These are phyloP conservation scores for Cephus spinipes DNA, from an alignment of 2,888 invertebrate species.

Conservation along the genomic window DNA sequence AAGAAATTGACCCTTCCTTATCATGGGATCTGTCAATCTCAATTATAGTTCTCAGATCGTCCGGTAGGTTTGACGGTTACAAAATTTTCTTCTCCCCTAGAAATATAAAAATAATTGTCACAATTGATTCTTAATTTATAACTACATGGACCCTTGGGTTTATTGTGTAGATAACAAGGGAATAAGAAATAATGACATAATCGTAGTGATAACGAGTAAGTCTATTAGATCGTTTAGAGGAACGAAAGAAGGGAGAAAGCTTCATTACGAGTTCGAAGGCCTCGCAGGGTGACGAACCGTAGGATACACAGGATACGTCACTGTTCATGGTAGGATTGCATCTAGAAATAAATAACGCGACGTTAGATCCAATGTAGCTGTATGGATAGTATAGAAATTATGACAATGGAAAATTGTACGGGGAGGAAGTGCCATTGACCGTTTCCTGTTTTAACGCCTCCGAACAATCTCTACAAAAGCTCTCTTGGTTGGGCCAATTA, in stretches of 20 bases:
- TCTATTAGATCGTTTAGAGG: neutral
- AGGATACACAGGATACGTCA: neutral
- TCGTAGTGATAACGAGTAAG: neutral
- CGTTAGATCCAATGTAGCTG: neutral
- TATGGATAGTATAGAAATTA: neutral
- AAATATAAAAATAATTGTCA: too few species aligned
- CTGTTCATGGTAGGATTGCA: neutral
- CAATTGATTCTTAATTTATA: neutral
- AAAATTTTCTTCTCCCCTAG: neutral
- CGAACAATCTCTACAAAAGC: neutral
- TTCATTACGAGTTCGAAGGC: neutral
- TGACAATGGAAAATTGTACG: neutral
- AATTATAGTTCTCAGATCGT: neutral
- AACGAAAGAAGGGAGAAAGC: neutral
- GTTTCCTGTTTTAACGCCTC: neutral
- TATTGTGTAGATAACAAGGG: neutral
- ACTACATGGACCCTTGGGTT: neutral
- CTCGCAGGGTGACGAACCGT: neutral
- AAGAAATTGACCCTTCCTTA: too few species aligned
- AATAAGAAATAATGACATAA: neutral
- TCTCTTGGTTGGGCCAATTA: neutral
- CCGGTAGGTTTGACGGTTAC: too few species aligned
- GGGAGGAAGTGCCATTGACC: neutral
- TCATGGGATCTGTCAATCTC: neutral
- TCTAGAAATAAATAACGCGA: neutral